Conservation (phyloP, 2,113 vertebrate species). For the Columba livia region DNA sequence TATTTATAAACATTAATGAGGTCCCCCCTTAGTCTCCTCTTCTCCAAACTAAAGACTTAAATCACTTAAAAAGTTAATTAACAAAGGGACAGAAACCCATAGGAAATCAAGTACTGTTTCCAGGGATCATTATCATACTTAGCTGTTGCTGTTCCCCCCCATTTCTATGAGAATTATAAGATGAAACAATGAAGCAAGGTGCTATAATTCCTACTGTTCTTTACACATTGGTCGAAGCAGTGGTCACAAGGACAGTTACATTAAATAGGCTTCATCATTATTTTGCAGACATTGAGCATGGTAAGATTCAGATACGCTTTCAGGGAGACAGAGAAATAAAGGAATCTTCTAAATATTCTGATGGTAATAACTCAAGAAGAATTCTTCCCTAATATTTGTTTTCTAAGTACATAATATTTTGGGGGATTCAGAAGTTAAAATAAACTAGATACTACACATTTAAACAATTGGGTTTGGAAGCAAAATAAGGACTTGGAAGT, state of each 20-base stretch:
- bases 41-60: no score
- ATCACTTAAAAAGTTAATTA: conserved; percentile 10
- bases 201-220: background rate
- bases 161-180: background rate
- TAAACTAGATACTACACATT: background rate
- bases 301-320: background rate
- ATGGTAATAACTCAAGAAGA: background rate
- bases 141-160: background rate
- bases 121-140: background rate
- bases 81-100: background rate
- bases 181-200: background rate
- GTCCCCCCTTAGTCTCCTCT: no score
- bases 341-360: background rate
- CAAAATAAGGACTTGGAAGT: background rate
- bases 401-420: background rate
- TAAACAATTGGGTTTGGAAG: background rate
- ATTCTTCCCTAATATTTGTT: background rate
- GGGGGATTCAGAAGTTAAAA: background rate
- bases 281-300: background rate
- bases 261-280: background rate
- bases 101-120: conserved; percentile 4
- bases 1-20: no score
- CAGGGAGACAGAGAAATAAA: background rate
- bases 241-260: background rate
- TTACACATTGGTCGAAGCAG: background rate